phyloP scores from a whole-genome alignment of 1,140 invertebrate species.

The Trichoplusia ni region DNA sequence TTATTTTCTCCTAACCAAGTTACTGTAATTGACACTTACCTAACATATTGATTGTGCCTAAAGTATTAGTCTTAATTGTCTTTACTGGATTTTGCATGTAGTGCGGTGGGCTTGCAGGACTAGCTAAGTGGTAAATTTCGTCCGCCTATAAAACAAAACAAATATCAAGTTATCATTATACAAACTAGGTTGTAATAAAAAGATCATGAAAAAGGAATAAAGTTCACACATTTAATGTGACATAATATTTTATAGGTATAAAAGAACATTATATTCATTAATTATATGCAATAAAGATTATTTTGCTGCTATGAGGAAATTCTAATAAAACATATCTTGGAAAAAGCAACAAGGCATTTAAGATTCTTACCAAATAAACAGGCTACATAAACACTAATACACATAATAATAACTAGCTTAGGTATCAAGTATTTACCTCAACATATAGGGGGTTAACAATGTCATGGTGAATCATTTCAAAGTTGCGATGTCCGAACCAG shows the following conservation, averaged over 20 bases:
- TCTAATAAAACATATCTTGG: no score
- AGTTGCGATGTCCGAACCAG: constrained; percentile 99
- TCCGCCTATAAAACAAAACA: constrained; percentile 86
- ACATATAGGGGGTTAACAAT: constrained; percentile 99
- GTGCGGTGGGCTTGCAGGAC: constrained; percentile 98
- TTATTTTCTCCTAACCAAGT: no score
- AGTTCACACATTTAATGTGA: no score
- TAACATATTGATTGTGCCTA: constrained; percentile 99
- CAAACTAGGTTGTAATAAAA: background rate
- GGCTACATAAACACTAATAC: no score
- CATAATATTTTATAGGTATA: no score
- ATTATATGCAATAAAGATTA: no score
- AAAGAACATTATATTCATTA: no score
- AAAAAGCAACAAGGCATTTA: no score
- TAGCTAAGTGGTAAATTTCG: constrained; percentile 99
- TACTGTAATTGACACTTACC: constrained; percentile 85
- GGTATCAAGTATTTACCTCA: constrained; percentile 83
- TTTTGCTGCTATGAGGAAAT: no score
- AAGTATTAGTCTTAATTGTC: constrained; percentile 99
- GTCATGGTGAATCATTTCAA: constrained; percentile 99
- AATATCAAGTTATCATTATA: background rate
- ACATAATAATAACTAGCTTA: no score
- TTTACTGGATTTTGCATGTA: constrained; percentile 99
- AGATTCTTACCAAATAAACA: no score
- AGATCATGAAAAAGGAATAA: no score